Base-by-base conservation (phyloP, 1,140 invertebrate genomes). In the Tetraneura akinire region DNA sequence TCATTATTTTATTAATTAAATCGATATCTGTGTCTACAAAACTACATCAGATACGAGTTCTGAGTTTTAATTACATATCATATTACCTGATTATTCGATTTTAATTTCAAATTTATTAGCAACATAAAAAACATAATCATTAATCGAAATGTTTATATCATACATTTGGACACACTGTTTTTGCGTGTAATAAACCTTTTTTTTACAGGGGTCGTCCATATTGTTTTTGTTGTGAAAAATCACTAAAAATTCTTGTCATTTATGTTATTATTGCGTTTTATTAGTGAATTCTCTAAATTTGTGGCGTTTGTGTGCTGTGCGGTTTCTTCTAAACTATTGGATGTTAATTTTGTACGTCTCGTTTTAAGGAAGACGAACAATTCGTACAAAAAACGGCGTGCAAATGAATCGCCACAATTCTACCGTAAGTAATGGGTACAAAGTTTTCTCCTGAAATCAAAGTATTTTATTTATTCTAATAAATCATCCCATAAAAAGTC, bases 201-300 rank as follows among this genome's bases (percentile, higher is more conserved):
- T 76, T 76, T 60, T 26, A 37, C 51, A 10, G 73, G 73, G 73
- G 73, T 76, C 73, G 73, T 76, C 73, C 73, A 76, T 76, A 76
- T 76, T 76, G 73, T 76, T 76, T 76, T 76, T 76, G 73, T 76
- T 76, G 53, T 76, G 51, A 76, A 76, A 60, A 76, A 76, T 49
- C 66, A 70, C 45, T 47, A 49, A 47, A 70, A 49, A 70, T 29
- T 49, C 21, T 47, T 70, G 64, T 66, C 42, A 45, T 66, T 42
- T 21, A 37, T 66, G 37, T 45, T 66, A 23, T 60, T 53, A 4
- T 29, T 60, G 10, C 49, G 1, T n/a, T 8, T 18, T 53, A n/a
- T 53, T 53, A 47, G 9, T 47, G 13, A 37, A 4, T 37, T 37
- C 32, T 37, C 3, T 45, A 45, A 42, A 21, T 37, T 21, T 9